Evolutionary conservation across 2,888 invertebrate species (phyloP).

Genomic region (Agelastica alni): DNA sequence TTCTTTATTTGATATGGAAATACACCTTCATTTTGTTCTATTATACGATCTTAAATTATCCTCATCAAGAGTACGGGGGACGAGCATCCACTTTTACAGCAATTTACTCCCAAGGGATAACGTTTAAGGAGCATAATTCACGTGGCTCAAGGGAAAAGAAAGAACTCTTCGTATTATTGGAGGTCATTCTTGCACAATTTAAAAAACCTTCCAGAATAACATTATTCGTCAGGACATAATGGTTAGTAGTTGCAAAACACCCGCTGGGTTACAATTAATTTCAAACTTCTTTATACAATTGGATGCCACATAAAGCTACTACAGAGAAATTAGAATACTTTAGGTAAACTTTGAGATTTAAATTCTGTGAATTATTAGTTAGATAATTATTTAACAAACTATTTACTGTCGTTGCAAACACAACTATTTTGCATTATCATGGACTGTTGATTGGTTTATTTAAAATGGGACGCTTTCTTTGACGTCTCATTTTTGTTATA

Average conservation of each 20-base stretch:
- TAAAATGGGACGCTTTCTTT: too few species aligned
- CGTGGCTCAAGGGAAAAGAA: constrained; percentile 17
- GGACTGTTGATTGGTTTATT: too few species aligned
- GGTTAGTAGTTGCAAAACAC: constrained; percentile 2
- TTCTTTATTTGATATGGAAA: constrained; percentile 25
- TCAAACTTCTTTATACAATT: background rate
- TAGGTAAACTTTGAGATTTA: too few species aligned
- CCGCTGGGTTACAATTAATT: constrained; percentile 3
- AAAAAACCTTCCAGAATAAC: constrained; percentile 5
- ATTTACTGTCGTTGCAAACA: too few species aligned
- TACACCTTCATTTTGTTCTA: constrained; percentile 15
- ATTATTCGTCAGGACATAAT: constrained; percentile 7
- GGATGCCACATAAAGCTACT: background rate
- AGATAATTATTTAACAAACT: too few species aligned
- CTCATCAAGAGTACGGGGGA: constrained; percentile 19
- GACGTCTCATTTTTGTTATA: too few species aligned
- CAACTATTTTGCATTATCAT: too few species aligned
- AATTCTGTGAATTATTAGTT: too few species aligned
- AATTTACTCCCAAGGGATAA: constrained; percentile 21
- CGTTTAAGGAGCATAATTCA: constrained; percentile 20
- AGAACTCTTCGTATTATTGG: constrained; percentile 12
- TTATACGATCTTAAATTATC: constrained; percentile 25
- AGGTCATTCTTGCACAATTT: constrained; percentile 16
- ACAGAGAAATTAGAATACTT: background rate
- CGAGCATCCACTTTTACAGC: constrained; percentile 26